Evolutionary conservation across 2,888 invertebrate genomes (phyloP).

Genomic region (Phyllotreta cruciferae): DNA sequence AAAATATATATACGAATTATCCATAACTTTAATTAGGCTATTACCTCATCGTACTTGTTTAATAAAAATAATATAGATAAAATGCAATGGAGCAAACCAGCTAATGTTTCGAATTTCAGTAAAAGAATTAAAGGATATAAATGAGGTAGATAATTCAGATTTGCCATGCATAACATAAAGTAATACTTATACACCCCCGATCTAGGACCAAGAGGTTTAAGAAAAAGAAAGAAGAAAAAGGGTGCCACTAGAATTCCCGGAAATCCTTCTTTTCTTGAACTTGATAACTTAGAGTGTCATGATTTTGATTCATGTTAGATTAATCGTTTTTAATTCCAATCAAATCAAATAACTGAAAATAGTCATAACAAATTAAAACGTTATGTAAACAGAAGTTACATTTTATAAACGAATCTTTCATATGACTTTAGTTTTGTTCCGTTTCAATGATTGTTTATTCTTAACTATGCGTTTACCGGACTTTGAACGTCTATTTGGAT

Average conservation of each 20-base stretch:
- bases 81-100: slow-evolving; percentile 13
- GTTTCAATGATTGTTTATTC: not conserved
- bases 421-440: not conserved
- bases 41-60: slow-evolving; percentile 34
- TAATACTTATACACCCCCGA: no score
- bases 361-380: slow-evolving; percentile 2
- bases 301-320: no score
- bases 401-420: not conserved
- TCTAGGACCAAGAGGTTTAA: no score
- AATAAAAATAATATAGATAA: not conserved
- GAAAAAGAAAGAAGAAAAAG: no score
- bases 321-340: not conserved
- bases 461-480: slow-evolving; percentile 6
- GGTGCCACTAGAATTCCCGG: no score
- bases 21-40: slow-evolving; percentile 34
- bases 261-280: not conserved
- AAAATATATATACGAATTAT: slow-evolving; percentile 25
- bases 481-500: slow-evolving; percentile 7
- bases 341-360: not conserved
- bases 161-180: no score
- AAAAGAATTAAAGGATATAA: no score
- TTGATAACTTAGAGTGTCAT: not conserved
- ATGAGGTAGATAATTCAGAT: no score
- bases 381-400: not conserved
- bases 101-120: not conserved